A percentile compares a stretch with the other conserved stretches of the same genome.
phyloP scores from a whole-genome alignment of 1,140 invertebrate species.

The Augochlora pura region DNA sequence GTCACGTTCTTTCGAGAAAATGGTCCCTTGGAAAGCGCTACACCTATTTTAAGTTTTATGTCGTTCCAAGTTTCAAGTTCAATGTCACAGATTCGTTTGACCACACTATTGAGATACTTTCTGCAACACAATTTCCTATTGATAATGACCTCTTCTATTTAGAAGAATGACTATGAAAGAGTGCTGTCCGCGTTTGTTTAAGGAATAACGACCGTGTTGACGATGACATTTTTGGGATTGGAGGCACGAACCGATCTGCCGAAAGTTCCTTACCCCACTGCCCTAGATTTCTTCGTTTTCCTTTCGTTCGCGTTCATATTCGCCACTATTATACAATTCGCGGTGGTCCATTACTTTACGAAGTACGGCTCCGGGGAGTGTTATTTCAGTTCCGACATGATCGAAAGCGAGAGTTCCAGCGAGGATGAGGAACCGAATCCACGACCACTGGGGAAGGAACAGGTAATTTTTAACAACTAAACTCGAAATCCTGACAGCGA shows the following conservation, averaged over 20 bases:
- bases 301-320: conserved; percentile 93
- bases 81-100: too few relatives aligned
- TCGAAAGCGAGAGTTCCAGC: conserved; percentile 74
- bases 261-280: conserved; percentile 93
- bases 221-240: conserved; percentile 93
- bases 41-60: too few relatives aligned
- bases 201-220: conserved; percentile 93
- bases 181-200: conserved; percentile 41
- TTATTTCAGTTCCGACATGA: conserved; percentile 86
- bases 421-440: conserved; percentile 61
- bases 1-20: too few relatives aligned
- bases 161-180: neutral
- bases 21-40: too few relatives aligned
- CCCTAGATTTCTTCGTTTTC: conserved; percentile 93
- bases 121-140: too few relatives aligned
- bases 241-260: conserved; percentile 92
- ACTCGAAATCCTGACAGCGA: neutral
- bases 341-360: conserved; percentile 93
- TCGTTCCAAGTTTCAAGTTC: too few relatives aligned
- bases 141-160: neutral
- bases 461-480: conserved; percentile 37
- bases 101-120: too few relatives aligned
- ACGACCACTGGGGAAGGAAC: conserved; percentile 33
- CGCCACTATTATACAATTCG: conserved; percentile 93
- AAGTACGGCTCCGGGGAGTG: conserved; percentile 94